Evolutionary conservation across 2,113 vertebrate species (phyloP).

Genomic region (Tetraodon nigroviridis): DNA sequence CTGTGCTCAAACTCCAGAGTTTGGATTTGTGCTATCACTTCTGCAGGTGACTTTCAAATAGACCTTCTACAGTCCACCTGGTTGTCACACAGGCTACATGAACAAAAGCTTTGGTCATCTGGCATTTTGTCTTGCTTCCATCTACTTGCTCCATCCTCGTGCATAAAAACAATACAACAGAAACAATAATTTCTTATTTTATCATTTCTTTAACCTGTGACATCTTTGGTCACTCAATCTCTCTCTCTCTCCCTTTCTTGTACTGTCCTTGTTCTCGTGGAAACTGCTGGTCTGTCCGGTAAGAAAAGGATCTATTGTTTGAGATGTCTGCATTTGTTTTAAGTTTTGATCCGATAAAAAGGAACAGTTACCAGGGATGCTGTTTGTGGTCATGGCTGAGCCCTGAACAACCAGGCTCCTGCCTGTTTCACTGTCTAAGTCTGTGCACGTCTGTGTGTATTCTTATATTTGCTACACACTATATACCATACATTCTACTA

Average conservation of each 20-base stretch:
- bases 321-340: constrained; percentile 42
- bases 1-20: too few species aligned
- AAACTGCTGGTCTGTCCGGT: constrained; percentile 65
- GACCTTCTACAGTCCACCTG: too few species aligned
- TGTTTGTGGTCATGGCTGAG: constrained; percentile 54
- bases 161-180: constrained; percentile 24
- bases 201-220: constrained; percentile 4
- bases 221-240: constrained; percentile 38
- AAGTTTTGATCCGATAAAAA: constrained; percentile 61
- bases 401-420: constrained; percentile 35
- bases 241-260: constrained; percentile 28
- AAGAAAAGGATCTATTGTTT: constrained; percentile 56
- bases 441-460: constrained; percentile 7
- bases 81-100: too few species aligned
- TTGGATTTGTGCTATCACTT: too few species aligned
- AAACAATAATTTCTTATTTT: constrained; percentile 20
- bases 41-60: too few species aligned
- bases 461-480: too few species aligned
- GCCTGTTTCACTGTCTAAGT: constrained; percentile 14
- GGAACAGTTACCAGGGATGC: constrained; percentile 45
- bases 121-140: constrained; percentile 12
- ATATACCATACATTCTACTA: too few species aligned
- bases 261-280: constrained; percentile 69
- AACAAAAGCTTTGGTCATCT: background rate
- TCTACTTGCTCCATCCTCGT: constrained; percentile 4